Evolutionary conservation across 1,140 invertebrate species (phyloP).

Genomic region (Tetraneura akinire): DNA sequence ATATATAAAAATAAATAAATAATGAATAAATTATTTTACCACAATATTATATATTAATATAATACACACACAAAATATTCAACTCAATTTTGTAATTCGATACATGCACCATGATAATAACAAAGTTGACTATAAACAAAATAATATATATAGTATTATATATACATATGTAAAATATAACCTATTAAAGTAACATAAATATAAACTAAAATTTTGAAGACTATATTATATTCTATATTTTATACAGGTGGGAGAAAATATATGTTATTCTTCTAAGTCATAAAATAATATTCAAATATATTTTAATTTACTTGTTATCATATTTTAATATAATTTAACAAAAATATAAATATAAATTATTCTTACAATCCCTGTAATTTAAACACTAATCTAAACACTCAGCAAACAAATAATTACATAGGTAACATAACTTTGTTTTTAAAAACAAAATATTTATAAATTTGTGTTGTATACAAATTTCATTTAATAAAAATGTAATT

Average conservation of each 20-base stretch:
- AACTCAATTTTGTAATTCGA: slow-evolving; percentile 33
- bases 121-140: slow-evolving; percentile 19
- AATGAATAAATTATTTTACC: slow-evolving; percentile 26
- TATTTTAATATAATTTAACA: slow-evolving; percentile 44
- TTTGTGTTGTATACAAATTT: background rate
- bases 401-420: slow-evolving; percentile 40
- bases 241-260: slow-evolving; percentile 19
- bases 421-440: slow-evolving; percentile 45
- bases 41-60: slow-evolving; percentile 1
- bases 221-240: background rate
- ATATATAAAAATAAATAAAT: background rate
- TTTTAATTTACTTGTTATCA: slow-evolving; percentile 31
- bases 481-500: slow-evolving; percentile 12
- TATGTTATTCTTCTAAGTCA: background rate
- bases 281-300: slow-evolving; percentile 28
- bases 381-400: slow-evolving; percentile 46
- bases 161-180: slow-evolving; percentile 36
- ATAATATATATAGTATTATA: slow-evolving; percentile 12
- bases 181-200: slow-evolving; percentile 23
- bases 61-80: slow-evolving; percentile 14
- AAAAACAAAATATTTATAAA: background rate
- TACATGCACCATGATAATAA: slow-evolving; percentile 43
- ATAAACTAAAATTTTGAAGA: slow-evolving; percentile 24
- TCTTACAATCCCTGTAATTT: slow-evolving; percentile 47
- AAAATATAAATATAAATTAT: slow-evolving; percentile 34